phyloP scores from a whole-genome alignment of 2,888 invertebrate genomes.

The Dioctria linearis region DNA sequence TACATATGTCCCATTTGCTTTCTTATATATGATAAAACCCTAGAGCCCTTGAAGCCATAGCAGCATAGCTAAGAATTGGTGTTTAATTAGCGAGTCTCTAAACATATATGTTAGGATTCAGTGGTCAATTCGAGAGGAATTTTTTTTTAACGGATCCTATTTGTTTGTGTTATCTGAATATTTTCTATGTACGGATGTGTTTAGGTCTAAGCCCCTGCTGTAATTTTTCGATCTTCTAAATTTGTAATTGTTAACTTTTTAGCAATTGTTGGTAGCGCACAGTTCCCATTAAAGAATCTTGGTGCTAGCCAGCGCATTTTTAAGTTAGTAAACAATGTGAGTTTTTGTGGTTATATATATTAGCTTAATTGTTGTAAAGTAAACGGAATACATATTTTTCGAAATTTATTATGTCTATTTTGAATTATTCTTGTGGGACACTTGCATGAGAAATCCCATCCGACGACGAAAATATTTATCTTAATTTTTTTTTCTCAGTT shows the following conservation, averaged over 20 bases:
- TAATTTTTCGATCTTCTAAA: neutral
- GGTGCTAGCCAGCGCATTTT: slow-evolving; percentile 40
- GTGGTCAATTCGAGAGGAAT: neutral
- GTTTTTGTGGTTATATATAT: slow-evolving; percentile 7
- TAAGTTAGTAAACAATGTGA: slow-evolving; percentile 25
- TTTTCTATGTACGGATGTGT: slow-evolving; percentile 29
- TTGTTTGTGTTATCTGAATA: slow-evolving; percentile 5
- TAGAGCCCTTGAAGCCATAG: slow-evolving; percentile 33
- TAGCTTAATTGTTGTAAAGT: slow-evolving; percentile 43
- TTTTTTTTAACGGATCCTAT: neutral
- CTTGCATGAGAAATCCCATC: no score
- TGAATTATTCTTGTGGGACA: no score
- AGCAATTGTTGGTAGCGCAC: slow-evolving; percentile 49
- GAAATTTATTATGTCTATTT: neutral
- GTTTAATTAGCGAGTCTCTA: slow-evolving; percentile 22
- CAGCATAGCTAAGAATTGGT: neutral
- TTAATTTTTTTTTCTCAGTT: no score
- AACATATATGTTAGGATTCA: slow-evolving; percentile 12
- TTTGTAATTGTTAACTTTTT: slow-evolving; percentile 31
- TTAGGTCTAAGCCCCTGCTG: slow-evolving; percentile 10
- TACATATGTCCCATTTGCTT: neutral
- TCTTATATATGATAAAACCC: neutral
- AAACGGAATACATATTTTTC: slow-evolving; percentile 36
- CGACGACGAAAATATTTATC: no score
- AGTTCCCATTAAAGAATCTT: slow-evolving; percentile 30